phyloP scores from a whole-genome alignment of 2,797 vertebrate species.

The Peromyscus melanophrys region DNA sequence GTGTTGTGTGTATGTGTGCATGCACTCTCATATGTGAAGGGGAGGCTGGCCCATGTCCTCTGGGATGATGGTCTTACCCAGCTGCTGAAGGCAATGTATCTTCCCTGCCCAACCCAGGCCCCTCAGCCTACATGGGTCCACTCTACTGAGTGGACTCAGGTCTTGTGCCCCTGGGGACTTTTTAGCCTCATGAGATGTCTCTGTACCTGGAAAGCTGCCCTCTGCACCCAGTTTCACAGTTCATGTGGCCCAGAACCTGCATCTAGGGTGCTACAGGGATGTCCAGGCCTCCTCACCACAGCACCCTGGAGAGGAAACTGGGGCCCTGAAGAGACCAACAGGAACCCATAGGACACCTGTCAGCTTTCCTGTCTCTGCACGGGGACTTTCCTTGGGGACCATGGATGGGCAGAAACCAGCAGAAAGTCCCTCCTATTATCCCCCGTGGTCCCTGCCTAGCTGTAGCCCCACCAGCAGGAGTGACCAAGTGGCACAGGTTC shows the following conservation, averaged over 20 bases:
- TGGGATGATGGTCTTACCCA: not conserved
- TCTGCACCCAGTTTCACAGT: not conserved
- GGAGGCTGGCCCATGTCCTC: not conserved
- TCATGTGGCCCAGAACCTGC: not conserved
- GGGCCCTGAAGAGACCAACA: not conserved
- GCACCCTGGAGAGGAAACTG: not conserved
- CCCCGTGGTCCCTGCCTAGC: not conserved
- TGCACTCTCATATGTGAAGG: not conserved
- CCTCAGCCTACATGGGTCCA: not conserved
- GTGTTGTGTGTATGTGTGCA: not conserved
- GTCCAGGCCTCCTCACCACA: not conserved
- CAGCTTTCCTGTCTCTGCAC: not conserved
- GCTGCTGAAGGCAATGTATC: not conserved
- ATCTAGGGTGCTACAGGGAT: not conserved
- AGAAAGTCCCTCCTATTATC: not conserved
- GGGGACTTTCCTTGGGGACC: not conserved
- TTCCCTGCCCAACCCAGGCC: not conserved
- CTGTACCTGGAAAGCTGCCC: not conserved
- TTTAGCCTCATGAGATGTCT: no score
- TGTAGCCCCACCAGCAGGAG: not conserved
- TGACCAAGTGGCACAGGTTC: not conserved
- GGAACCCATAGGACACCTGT: not conserved
- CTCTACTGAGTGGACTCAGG: not conserved
- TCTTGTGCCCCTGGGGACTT: not conserved
- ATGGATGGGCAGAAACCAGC: not conserved